Evolutionary conservation across 2,113 vertebrate species (phyloP).

Genomic region (Monarcha castaneiventris): DNA sequence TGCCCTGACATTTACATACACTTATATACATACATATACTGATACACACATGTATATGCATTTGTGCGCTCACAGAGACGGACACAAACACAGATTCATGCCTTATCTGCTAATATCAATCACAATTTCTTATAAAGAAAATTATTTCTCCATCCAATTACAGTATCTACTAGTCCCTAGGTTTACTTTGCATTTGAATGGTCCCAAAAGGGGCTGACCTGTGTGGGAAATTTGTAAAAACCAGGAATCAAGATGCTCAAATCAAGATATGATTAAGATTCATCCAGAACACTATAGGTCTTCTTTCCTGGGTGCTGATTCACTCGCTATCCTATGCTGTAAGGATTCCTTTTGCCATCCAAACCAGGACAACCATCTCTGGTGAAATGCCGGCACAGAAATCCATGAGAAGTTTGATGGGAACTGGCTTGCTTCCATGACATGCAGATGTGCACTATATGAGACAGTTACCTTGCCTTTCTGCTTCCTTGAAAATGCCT

Average conservation of each 20-base stretch:
- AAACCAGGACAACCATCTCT: neutral
- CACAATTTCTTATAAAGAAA: neutral
- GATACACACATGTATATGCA: fast-evolving
- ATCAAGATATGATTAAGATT: neutral
- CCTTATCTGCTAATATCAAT: neutral
- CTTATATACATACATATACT: neutral
- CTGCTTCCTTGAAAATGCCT: neutral
- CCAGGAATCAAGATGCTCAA: neutral
- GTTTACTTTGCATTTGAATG: neutral
- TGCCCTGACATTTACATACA: neutral
- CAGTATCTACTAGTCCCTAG: neutral
- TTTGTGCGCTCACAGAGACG: neutral
- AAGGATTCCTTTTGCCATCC: neutral
- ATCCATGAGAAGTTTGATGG: neutral
- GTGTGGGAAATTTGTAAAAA: neutral
- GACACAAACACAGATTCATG: neutral
- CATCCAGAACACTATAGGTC: neutral
- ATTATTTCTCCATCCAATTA: neutral
- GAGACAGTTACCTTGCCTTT: neutral
- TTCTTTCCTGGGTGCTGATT: neutral
- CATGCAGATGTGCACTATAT: fast-evolving
- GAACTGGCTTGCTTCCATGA: neutral
- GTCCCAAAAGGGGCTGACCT: neutral
- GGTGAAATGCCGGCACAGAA: fast-evolving
- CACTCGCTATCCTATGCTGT: fast-evolving